Evolutionary conservation across 2,797 vertebrate genomes (phyloP).

Genomic region (Microcaecilia unicolor): DNA sequence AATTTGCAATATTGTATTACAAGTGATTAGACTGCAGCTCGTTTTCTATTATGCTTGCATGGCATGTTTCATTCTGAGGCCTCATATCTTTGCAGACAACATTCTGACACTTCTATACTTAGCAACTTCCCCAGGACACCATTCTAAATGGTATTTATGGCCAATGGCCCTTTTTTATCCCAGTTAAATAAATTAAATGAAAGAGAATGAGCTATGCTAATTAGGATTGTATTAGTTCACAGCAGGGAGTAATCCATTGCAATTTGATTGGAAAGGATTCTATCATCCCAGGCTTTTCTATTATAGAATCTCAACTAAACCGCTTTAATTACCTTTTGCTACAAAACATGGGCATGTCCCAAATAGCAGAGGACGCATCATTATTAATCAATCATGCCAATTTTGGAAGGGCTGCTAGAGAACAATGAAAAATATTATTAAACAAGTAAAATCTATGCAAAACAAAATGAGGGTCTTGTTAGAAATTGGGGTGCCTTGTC

Average conservation of each 20-base stretch:
- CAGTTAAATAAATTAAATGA: slow-evolving; percentile 66
- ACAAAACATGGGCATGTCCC: slow-evolving; percentile 30
- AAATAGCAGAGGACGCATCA: slow-evolving; percentile 29
- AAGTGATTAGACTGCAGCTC: not conserved
- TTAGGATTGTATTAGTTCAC: slow-evolving; percentile 65
- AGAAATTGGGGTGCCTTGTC: too few species aligned
- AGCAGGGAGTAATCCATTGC: slow-evolving; percentile 61
- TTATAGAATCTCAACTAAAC: slow-evolving; percentile 52
- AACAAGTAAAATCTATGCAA: too few species aligned
- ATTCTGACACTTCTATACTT: slow-evolving; percentile 27
- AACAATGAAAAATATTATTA: too few species aligned
- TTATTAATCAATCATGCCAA: too few species aligned
- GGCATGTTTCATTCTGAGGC: too few species aligned
- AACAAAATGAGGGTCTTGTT: too few species aligned
- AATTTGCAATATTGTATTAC: too few species aligned
- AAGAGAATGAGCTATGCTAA: slow-evolving; percentile 71
- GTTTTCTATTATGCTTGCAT: slow-evolving; percentile 11
- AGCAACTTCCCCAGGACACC: slow-evolving; percentile 52
- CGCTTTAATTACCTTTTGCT: slow-evolving; percentile 37
- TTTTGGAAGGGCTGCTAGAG: too few species aligned
- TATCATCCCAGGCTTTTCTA: slow-evolving; percentile 58
- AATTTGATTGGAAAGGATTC: slow-evolving; percentile 59
- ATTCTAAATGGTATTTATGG: slow-evolving; percentile 51
- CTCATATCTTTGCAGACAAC: slow-evolving; percentile 30
- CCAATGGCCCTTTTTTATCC: slow-evolving; percentile 56